Base-by-base conservation (phyloP, 2,888 invertebrate genomes). In the Lepidochrysops patricia region DNA sequence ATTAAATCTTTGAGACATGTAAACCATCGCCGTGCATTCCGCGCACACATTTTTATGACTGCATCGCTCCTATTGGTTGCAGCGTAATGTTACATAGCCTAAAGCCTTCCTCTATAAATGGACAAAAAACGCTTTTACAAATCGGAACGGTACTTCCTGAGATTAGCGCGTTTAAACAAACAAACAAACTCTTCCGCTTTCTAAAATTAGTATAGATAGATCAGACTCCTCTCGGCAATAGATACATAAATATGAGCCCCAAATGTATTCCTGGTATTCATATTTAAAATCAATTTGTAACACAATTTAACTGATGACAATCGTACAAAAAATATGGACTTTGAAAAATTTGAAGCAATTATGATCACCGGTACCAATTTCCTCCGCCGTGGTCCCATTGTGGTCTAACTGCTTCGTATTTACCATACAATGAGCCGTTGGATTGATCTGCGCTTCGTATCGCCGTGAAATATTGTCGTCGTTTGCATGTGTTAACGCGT, bases 341-440 rank as follows among this genome's bases (percentile, higher is more conserved):
- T 60, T 64, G 61, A 37, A 61, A 58, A 63, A 62, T 52, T 57
- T 70, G 34, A 34, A 25, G 62, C 65, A 67, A 69, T 69, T 68
- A 70, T 64, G 59, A 65, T 62, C 64, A 64, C 64, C 60, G 65
- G 66, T 63, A 61, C 68, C 70, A 72, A 74, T 72, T 73, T 73
- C 73, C 70, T 68, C 57, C 61, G 62, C 54, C 65, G 57, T 64
- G 65, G 54, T 61, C 29, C 62, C 68, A 69, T 71, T 72, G 68
- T 72, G 66, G 60, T 52, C 27, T 70, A 71, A 72, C 62, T 66
- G 68, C 67, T 61, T 61, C 68, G 54, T 67, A 67, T 72, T 74
- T 74, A 72, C 63, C 74, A 73, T 73, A 74, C 74, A 74, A 74
- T 73, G 71, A 64, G 48, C 61, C 57, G 54, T 65, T 57, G 69